Evolutionary conservation across 2,797 vertebrate species (phyloP), one percentile per base, ranked within the genome.

Genomic region (Gymnocypris eckloni): DNA sequence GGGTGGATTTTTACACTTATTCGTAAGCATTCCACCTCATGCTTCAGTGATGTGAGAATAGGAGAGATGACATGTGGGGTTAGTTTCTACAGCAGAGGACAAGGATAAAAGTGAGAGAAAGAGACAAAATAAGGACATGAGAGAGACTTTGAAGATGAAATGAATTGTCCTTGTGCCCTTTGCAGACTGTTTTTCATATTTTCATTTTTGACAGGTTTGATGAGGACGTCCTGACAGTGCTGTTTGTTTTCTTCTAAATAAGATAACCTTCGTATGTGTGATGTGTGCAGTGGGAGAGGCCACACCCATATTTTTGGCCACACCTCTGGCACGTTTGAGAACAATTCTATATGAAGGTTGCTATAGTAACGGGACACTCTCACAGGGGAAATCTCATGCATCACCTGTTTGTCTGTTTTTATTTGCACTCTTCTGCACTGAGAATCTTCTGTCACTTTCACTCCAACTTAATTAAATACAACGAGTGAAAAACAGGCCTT

Each of bases 361-460:
- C 92, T 88, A 93, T 92, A 87, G 92, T 85, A 89, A 93, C 92
- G 54, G 18, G 50, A 88, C 72, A 50, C 88, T 89, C 88, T 89
- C 88, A 88, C 87, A 81, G 56, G 78, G 52, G 86, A 86, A 83
- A 88, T 88, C 82, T 79, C 76, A 64, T 85, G 87, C 82, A 82
- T 88, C 90, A 89, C 91, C 87, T 88, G 81, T 87, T 87, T 89
- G 86, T 89, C 91, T 89, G 88, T 91, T 83, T 87, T 41, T 45
- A 12, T 61, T 71, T 79, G 66, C 33, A 37, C 11, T 28, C 25
- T 6, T 66, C 45, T 61, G 43, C 16, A 18, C 25, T 39, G 28
- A n/a, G 54, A 10, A 64, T 79, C 22, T 61, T 79, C 7, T 4
- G 9, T n/a, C 28, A 3, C 8, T 45, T 61, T 77, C 37, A n/a